A percentile compares a stretch with the other conserved stretches of the same genome.
Evolutionary conservation across 1,140 invertebrate species (phyloP).

Genomic region (Sesamia nonagrioides): DNA sequence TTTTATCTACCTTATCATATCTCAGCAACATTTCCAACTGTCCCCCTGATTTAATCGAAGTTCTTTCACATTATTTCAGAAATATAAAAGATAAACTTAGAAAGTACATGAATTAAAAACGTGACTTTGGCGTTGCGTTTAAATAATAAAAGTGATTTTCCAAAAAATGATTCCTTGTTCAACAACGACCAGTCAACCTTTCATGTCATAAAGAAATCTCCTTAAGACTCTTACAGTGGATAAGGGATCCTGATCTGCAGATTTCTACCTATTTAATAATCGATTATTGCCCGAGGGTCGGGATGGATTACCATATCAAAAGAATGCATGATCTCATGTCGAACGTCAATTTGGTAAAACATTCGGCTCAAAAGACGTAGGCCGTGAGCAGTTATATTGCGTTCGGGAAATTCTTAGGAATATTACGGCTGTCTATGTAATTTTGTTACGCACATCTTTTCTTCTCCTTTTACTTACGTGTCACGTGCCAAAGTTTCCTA

Average conservation of each 20-base stretch:
- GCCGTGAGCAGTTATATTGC: slow-evolving; percentile 67
- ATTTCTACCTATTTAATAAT: slow-evolving; percentile 82
- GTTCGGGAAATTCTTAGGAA: slow-evolving; percentile 56
- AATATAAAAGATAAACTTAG: too few species aligned
- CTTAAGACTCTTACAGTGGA: slow-evolving; percentile 65
- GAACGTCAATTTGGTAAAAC: slow-evolving; percentile 79
- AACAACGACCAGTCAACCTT: slow-evolving; percentile 60
- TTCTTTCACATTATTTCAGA: too few species aligned
- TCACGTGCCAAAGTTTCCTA: slow-evolving; percentile 33
- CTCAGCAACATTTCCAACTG: slow-evolving; percentile 25
- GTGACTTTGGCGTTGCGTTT: too few species aligned
- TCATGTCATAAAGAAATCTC: slow-evolving; percentile 67
- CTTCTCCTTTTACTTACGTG: slow-evolving; percentile 20
- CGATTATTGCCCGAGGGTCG: slow-evolving; percentile 77
- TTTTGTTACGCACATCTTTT: slow-evolving; percentile 41
- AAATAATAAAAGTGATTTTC: slow-evolving; percentile 41
- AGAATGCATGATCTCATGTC: slow-evolving; percentile 78
- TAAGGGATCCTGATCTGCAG: slow-evolving; percentile 69
- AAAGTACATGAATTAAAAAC: too few species aligned
- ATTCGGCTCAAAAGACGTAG: slow-evolving; percentile 66
- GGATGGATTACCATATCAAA: slow-evolving; percentile 82
- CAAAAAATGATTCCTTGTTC: slow-evolving; percentile 55
- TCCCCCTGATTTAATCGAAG: background rate
- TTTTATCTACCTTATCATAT: too few species aligned
- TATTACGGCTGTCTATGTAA: slow-evolving; percentile 43